A percentile compares a stretch with the other conserved stretches of the same genome.
Evolutionary conservation across 2,113 vertebrate species (phyloP).

Genomic region (Rhodinocichla rosea): DNA sequence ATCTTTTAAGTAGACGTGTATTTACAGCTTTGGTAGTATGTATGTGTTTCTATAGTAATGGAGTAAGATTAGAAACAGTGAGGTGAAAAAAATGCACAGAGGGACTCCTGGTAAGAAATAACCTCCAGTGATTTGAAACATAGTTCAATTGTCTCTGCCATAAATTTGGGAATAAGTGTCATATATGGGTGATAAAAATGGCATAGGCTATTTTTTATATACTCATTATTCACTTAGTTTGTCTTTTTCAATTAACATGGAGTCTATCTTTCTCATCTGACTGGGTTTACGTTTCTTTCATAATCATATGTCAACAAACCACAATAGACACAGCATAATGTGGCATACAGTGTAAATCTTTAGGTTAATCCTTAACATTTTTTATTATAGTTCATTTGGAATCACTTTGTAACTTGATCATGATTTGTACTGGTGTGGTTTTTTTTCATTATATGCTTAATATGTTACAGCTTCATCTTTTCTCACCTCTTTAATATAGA

Average conservation of each 20-base stretch:
- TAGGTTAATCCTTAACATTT: slow-evolving; percentile 53
- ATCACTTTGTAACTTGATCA: slow-evolving; percentile 63
- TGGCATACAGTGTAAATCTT: slow-evolving; percentile 66
- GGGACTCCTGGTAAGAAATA: slow-evolving; percentile 57
- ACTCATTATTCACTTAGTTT: slow-evolving; percentile 77
- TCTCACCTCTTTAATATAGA: background rate
- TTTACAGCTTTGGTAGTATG: slow-evolving; percentile 33
- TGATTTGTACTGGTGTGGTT: slow-evolving; percentile 53
- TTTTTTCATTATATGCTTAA: slow-evolving; percentile 41
- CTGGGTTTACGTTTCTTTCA: slow-evolving; percentile 73
- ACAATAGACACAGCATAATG: slow-evolving; percentile 53
- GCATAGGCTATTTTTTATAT: slow-evolving; percentile 75
- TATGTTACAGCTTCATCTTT: slow-evolving; percentile 35
- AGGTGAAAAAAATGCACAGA: slow-evolving; percentile 46
- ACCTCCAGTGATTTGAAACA: slow-evolving; percentile 71
- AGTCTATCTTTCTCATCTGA: slow-evolving; percentile 72
- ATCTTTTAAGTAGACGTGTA: slow-evolving; percentile 2
- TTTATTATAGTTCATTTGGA: slow-evolving; percentile 61
- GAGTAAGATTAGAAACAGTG: slow-evolving; percentile 42
- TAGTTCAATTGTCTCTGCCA: slow-evolving; percentile 70
- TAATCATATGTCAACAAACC: slow-evolving; percentile 70
- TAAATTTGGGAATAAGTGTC: slow-evolving; percentile 78
- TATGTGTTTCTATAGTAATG: slow-evolving; percentile 22
- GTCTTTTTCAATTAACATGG: slow-evolving; percentile 76
- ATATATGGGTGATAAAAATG: slow-evolving; percentile 75